Evolutionary conservation across 2,888 invertebrate genomes (phyloP).

Genomic region (Drosophila glabriapex): DNA sequence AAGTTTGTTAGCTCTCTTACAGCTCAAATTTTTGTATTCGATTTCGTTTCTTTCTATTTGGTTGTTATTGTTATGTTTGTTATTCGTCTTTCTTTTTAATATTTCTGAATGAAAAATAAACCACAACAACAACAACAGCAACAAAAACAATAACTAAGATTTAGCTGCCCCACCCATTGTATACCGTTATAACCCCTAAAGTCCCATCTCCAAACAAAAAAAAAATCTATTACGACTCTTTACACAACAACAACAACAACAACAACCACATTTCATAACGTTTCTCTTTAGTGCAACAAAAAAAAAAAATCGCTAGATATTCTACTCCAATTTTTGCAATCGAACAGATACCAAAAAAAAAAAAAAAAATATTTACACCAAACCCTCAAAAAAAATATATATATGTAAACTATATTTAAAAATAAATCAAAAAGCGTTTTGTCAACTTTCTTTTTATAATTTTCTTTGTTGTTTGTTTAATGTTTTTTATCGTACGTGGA

Average conservation of each 20-base stretch:
- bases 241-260: conserved; percentile 72
- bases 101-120: conserved; percentile 44
- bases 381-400: background rate
- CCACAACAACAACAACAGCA: conserved; percentile 56
- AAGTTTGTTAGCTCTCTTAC: conserved; percentile 46
- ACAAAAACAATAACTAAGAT: conserved; percentile 55
- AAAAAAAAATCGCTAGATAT: conserved; percentile 49
- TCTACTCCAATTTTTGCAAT: conserved; percentile 31
- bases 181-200: conserved; percentile 24
- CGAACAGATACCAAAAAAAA: conserved; percentile 38
- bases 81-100: conserved; percentile 20
- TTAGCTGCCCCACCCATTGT: conserved; percentile 48
- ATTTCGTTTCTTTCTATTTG: conserved; percentile 26
- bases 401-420: conserved; percentile 49
- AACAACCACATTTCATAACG: conserved; percentile 78
- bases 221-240: conserved; percentile 45
- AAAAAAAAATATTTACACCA: conserved; percentile 24
- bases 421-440: conserved; percentile 68
- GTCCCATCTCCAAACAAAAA: conserved; percentile 45
- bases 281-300: conserved; percentile 53
- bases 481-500: conserved; percentile 83
- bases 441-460: conserved; percentile 74
- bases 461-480: conserved; percentile 80
- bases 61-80: conserved; percentile 23
- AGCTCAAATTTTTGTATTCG: conserved; percentile 38